Conservation (phyloP, 2,113 vertebrate species). For the Lasiurus cinereus region DNA sequence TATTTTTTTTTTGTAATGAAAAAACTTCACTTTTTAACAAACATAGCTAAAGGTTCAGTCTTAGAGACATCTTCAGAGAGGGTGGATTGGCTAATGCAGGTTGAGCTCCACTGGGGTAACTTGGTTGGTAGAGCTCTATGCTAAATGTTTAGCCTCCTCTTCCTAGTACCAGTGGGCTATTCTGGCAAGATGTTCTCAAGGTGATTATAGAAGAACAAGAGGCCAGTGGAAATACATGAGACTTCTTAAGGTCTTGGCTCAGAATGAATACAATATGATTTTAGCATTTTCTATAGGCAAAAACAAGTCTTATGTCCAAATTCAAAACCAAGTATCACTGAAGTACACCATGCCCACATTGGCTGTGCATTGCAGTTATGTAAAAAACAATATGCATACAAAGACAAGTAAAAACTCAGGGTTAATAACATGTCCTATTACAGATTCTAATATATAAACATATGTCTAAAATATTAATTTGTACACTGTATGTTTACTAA, state of each 20-base stretch:
- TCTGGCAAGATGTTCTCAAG: not conserved
- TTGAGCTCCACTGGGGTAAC: not conserved
- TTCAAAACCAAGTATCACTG: not conserved
- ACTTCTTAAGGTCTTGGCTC: not conserved
- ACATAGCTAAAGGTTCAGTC: not conserved
- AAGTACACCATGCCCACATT: not conserved
- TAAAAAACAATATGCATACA: not conserved
- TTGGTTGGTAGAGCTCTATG: not conserved
- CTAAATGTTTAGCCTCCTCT: not conserved
- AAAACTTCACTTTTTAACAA: not conserved
- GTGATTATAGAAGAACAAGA: not conserved
- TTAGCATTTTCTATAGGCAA: not conserved
- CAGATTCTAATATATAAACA: not conserved
- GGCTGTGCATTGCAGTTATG: not conserved
- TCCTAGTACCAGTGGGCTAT: not conserved
- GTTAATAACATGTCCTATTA: not conserved
- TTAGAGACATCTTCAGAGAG: not conserved
- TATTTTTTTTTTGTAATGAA: not conserved
- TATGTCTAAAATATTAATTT: conserved; percentile 4
- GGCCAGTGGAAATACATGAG: not conserved
- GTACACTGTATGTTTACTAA: not conserved
- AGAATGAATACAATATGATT: not conserved
- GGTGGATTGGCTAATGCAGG: not conserved
- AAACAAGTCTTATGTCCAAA: not conserved
- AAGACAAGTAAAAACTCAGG: not conserved